phyloP scores from a whole-genome alignment of 2,797 vertebrate species.

The Rhincodon typus region DNA sequence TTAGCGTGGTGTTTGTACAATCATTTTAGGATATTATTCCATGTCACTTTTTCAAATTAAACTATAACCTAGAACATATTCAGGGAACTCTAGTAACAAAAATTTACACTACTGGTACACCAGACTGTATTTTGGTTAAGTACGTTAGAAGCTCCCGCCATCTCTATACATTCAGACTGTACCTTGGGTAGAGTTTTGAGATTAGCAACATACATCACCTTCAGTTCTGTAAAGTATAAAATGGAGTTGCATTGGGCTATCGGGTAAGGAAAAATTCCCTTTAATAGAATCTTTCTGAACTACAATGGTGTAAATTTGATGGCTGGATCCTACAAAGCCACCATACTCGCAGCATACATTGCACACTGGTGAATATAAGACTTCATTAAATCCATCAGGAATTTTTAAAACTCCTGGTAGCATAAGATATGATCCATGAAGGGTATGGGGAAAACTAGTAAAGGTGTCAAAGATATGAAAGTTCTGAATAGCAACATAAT shows the following conservation, averaged over 20 bases:
- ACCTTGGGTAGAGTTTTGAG: background rate
- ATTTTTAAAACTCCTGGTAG: background rate
- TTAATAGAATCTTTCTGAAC: background rate
- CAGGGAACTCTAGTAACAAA: background rate
- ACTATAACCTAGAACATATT: background rate
- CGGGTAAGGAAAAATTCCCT: background rate
- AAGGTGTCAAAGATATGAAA: too few relatives aligned
- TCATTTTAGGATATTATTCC: background rate
- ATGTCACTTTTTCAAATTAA: background rate
- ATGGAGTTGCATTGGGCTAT: background rate
- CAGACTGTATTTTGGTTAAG: background rate
- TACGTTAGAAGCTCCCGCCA: background rate
- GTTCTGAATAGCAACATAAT: too few relatives aligned
- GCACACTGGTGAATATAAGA: background rate
- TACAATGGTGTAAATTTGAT: background rate
- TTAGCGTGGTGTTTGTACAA: background rate
- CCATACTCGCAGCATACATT: background rate
- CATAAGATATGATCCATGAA: background rate
- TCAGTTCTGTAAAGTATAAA: background rate
- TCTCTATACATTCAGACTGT: background rate
- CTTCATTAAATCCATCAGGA: background rate
- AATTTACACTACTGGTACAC: too few relatives aligned
- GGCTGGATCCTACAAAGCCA: background rate
- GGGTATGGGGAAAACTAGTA: too few relatives aligned
- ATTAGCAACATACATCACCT: too few relatives aligned